These are phyloP conservation scores for Atlantisia rogersi DNA, from an alignment of 2,113 vertebrate genomes.

Conservation along the genomic window DNA sequence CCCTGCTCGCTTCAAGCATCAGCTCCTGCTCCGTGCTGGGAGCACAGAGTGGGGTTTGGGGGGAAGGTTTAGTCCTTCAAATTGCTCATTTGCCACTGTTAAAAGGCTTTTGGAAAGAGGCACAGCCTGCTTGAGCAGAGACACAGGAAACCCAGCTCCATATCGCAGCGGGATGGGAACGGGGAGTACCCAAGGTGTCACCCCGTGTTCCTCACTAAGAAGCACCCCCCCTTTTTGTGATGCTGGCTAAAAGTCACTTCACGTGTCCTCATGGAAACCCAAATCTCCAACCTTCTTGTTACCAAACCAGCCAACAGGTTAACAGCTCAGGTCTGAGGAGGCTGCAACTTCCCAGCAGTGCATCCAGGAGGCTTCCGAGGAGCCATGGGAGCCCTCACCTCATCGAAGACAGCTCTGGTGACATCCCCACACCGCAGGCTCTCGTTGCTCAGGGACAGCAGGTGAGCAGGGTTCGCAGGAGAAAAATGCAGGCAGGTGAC, in stretches of 20 bases:
- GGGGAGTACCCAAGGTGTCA: neutral
- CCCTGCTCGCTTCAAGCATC: neutral
- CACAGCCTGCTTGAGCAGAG: fast-evolving
- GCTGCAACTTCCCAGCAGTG: fast-evolving
- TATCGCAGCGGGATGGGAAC: neutral
- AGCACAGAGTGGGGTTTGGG: no score
- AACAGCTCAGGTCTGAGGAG: fast-evolving
- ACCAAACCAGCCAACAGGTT: neutral
- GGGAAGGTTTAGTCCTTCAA: neutral
- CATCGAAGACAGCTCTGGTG: constrained; percentile 82
- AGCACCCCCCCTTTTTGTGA: neutral
- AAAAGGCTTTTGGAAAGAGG: neutral
- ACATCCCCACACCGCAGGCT: constrained; percentile 85
- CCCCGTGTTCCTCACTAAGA: neutral
- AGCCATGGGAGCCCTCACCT: constrained; percentile 72
- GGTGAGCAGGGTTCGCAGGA: constrained; percentile 73
- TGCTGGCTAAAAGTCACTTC: neutral
- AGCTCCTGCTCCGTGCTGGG: neutral
- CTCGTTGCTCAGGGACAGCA: constrained; percentile 86
- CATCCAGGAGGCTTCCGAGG: neutral
- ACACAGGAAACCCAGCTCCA: neutral
- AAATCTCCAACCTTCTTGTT: neutral
- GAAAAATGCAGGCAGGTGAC: constrained; percentile 86
- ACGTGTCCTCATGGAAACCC: neutral
- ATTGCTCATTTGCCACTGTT: fast-evolving